Base-by-base conservation (phyloP, 2,113 vertebrate genomes). In the Ciconia stormi region DNA sequence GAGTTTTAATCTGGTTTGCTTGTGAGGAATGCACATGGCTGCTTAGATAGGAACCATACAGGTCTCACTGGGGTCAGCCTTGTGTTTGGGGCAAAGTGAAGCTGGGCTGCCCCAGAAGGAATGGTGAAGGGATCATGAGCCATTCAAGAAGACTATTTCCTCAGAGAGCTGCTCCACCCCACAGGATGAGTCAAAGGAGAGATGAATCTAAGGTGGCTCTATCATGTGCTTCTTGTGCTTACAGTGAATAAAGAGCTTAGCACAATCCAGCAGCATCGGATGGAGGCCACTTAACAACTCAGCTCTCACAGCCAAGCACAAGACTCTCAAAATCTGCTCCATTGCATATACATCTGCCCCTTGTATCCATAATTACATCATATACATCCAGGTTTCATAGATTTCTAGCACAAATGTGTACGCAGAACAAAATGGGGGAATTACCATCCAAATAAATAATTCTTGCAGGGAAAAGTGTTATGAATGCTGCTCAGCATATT, bases 151-250 rank as follows among this genome's bases (percentile, higher is more conserved):
- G 34, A 63, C 11, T 7, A 7, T 56, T 88, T 88, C 36, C 42
- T 83, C 5, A 0, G 16, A 3, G 2, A 63, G 21, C 17, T 59
- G 13, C 25, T 69, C 25, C 4, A 1, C 22, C 23, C 26, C 63
- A 23, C 20, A 58, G 46, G 32, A 26, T 15, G n/a, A 74, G 56
- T 30, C 44, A 80, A 74, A 93, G 44, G 29, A 55, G 6, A 67
- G 17, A 14, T 38, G 20, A 38, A 7, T 40, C 16, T 38, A 65
- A 85, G 4, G 34, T 5, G 4, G 4, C 8, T 77, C 47, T 71
- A 3, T 49, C 65, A 61, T 79, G 18, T 67, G 27, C 38, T 47
- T 86, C 26, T 42, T 59, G 56, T 32, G n/a, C 61, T 79, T 76
- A 38, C 11, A 13, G 36, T 40, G 46, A 87, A 53, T 87, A 36